Evolutionary conservation across 2,888 invertebrate species (phyloP).

Genomic region (Agrochola circellaris): DNA sequence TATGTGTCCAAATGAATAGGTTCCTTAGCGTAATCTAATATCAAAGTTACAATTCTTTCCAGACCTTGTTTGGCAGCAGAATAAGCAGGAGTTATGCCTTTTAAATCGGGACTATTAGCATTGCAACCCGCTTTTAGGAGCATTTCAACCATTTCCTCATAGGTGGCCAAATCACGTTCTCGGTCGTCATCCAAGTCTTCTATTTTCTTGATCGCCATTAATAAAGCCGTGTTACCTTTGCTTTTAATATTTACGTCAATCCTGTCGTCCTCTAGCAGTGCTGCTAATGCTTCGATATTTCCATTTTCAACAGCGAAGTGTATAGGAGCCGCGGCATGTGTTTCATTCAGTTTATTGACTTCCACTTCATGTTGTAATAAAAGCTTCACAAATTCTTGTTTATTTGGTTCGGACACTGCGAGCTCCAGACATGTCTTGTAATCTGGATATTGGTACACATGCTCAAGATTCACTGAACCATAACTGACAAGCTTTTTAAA

Average conservation of each 20-base stretch:
- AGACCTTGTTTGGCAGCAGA: slow-evolving; percentile 91
- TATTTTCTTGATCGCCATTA: slow-evolving; percentile 88
- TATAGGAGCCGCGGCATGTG: slow-evolving; percentile 91
- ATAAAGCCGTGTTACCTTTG: slow-evolving; percentile 89
- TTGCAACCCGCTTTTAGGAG: slow-evolving; percentile 90
- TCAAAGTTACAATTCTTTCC: slow-evolving; percentile 88
- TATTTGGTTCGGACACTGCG: slow-evolving; percentile 88
- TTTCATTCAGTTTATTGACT: slow-evolving; percentile 90
- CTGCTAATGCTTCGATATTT: slow-evolving; percentile 85
- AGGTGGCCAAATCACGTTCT: slow-evolving; percentile 82
- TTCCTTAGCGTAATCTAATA: slow-evolving; percentile 87
- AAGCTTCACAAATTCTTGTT: slow-evolving; percentile 89
- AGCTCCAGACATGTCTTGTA: slow-evolving; percentile 91
- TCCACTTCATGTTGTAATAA: slow-evolving; percentile 91
- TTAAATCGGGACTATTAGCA: slow-evolving; percentile 89
- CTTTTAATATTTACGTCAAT: slow-evolving; percentile 88
- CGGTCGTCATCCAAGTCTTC: slow-evolving; percentile 88
- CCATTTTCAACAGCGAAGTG: slow-evolving; percentile 92
- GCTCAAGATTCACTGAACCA: slow-evolving; percentile 88
- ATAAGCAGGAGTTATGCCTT: slow-evolving; percentile 90
- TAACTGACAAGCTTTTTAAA: slow-evolving; percentile 88
- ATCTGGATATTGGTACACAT: slow-evolving; percentile 90
- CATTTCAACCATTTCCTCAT: slow-evolving; percentile 88
- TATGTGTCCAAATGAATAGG: slow-evolving; percentile 91
- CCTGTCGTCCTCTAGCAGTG: slow-evolving; percentile 85